Evolutionary conservation across 2,113 vertebrate genomes (phyloP), one percentile per base, ranked within the genome.

Genomic region (Elephantulus edwardii): DNA sequence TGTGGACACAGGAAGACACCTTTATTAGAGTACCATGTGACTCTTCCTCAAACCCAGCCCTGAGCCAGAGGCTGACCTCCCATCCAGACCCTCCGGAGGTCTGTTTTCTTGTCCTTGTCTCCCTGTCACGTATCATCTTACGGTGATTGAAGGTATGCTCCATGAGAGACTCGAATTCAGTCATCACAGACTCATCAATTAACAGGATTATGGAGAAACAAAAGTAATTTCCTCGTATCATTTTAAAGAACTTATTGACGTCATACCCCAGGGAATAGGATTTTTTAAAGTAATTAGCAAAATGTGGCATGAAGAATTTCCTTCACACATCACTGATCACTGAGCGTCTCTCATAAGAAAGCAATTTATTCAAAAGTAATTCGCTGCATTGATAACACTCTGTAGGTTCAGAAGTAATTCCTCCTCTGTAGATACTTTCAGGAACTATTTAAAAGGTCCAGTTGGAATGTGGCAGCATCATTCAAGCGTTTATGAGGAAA

Each of bases 61-160:
- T 11, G 28, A 56, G 5, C 14, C 4, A n/a, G 52, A 8, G 1
- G 6, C 0, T 2, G 4, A 22, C 2, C 1, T n/a, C 10, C 5
- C 7, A 24, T 19, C 10, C 20, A 33, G 20, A 7, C 5, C 33
- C 30, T 48, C 35, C 24, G 6, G 4, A 4, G 7, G 22, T n/a
- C n/a, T n/a, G n/a, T n/a, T n/a, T n/a, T n/a, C n/a, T n/a, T n/a
- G n/a, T n/a, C n/a, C n/a, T n/a, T n/a, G n/a, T n/a, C n/a, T n/a
- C 24, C 11, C 3, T 7, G 62, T 60, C 2, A 70, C 19, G 3
- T 86, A 24, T 42, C 10, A 7, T n/a, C 17, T 68, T n/a, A 13
- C 46, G 56, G 28, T 19, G 8, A 44, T n/a, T 83, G 38, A 52
- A 56, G n/a, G 3, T 50, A 48, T 16, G 1, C 72, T 83, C n/a